Percentiles rank a stretch among this genome's conserved stretches.
phyloP scores from a whole-genome alignment of 2,888 invertebrate genomes.

The Spisula subtruncata region DNA sequence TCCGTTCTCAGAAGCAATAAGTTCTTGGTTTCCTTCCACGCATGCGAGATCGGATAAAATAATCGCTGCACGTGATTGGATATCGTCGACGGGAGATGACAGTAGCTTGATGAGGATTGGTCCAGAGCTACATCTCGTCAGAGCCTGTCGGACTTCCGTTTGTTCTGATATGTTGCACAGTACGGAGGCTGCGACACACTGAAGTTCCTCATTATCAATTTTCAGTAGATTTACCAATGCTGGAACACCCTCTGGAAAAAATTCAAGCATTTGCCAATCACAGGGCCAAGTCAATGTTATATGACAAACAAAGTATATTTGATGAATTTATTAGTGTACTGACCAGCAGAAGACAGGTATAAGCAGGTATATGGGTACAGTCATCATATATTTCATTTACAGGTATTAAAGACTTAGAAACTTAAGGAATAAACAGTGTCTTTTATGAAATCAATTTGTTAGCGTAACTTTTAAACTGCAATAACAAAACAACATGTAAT shows the following conservation, averaged over 20 bases:
- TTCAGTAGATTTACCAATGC: constrained; percentile 84
- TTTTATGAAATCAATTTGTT: no score
- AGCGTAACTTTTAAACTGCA: no score
- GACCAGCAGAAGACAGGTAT: no score
- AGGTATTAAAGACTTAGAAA: no score
- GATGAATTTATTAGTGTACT: no score
- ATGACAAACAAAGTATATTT: no score
- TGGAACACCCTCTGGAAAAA: constrained; percentile 83
- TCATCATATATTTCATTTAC: no score
- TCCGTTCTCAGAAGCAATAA: constrained; percentile 83
- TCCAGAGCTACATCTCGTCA: constrained; percentile 83
- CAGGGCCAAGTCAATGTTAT: neutral
- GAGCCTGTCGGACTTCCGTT: constrained; percentile 81
- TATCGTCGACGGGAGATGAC: constrained; percentile 84
- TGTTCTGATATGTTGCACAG: constrained; percentile 87
- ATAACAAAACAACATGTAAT: no score
- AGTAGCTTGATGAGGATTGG: constrained; percentile 86
- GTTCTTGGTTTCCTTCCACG: constrained; percentile 84
- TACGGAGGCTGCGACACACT: constrained; percentile 86
- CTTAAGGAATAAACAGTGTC: no score
- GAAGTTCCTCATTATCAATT: constrained; percentile 83
- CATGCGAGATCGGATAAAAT: constrained; percentile 87
- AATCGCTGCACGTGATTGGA: constrained; percentile 87
- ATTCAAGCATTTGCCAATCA: neutral
- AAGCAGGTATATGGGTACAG: no score